Conservation (phyloP, 1,140 invertebrate species). For the Eupristina koningsbergeri region DNA sequence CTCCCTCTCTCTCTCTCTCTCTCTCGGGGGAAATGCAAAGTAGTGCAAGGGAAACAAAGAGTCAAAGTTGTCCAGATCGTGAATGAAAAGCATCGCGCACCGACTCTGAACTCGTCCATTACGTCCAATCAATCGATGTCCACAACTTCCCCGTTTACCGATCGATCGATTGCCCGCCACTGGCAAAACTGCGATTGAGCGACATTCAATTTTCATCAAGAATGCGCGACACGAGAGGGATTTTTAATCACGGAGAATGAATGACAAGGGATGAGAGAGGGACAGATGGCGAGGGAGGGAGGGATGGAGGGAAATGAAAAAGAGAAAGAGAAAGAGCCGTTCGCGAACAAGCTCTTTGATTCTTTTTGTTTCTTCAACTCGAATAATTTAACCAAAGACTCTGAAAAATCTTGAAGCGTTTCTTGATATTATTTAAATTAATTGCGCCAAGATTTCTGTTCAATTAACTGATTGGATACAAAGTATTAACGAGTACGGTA, state of each 20-base stretch:
- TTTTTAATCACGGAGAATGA: conserved; percentile 23
- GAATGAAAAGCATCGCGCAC: neutral
- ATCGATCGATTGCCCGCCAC: conserved; percentile 4
- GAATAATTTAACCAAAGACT: too few relatives aligned
- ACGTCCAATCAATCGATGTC: conserved; percentile 19
- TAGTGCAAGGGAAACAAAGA: neutral
- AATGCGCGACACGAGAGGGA: neutral
- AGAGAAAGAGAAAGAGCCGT: neutral
- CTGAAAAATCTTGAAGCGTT: too few relatives aligned
- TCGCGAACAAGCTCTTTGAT: too few relatives aligned
- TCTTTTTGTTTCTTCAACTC: neutral
- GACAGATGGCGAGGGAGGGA: neutral
- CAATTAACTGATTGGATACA: too few relatives aligned
- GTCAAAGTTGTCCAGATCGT: neutral
- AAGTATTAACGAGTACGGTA: too few relatives aligned
- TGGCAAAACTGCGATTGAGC: neutral
- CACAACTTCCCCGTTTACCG: neutral
- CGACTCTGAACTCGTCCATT: neutral
- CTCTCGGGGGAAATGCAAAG: neutral
- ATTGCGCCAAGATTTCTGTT: too few relatives aligned
- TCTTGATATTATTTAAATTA: too few relatives aligned
- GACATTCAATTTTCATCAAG: conserved; percentile 17
- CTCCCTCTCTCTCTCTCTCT: too few relatives aligned
- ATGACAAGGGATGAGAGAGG: neutral
- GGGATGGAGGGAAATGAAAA: neutral